Evolutionary conservation across 2,888 invertebrate genomes (phyloP), one percentile per base, ranked within the genome.

Genomic region (Gastracanthus pulcherrimus): DNA sequence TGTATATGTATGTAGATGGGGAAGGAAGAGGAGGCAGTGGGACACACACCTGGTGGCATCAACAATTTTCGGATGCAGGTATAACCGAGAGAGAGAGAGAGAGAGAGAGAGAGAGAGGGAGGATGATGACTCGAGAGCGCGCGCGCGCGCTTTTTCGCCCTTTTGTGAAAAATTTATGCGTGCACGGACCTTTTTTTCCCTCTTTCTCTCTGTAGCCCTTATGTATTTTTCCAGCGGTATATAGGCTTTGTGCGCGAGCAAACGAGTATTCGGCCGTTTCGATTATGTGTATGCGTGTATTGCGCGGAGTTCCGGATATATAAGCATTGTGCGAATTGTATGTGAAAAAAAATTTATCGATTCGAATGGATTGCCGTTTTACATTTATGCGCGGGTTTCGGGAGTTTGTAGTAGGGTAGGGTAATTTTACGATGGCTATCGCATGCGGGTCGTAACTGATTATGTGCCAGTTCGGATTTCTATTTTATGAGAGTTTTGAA

Each of bases 31-130:
- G 55, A 74, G 77, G 62, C 69, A 58, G 19, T 60, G 34, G n/a
- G 34, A 34, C 19, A 45, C 64, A 38, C 72, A 74, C 74, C 74
- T 48, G 74, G 74, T 58, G 71, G 55, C 58, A 60, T 72, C 29
- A 60, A 45, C 34, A 64, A 64, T 64, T 64, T n/a, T 60, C 60
- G 74, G 41, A 72, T 48, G 69, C 48, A 76, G 72, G 80, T 71
- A 51, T 64, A 64, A 76, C 31, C 19, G 38, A 19, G 60, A 60
- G 51, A 29, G 71, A 26, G 60, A 13, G 41, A 6, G 9, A 6
- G 9, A 41, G 5, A 55, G 31, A 23, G 62, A 70, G 60, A 62
- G 71, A 6, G 9, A 6, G 9, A 41, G 5, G 34, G 31, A 23
- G 62, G 66, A 51, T 55, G 71, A 51, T 38, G 69, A 67, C 51